Evolutionary conservation across 2,797 vertebrate genomes (phyloP), one percentile per base, ranked within the genome.

Genomic region (Platyrinchus mystaceus): DNA sequence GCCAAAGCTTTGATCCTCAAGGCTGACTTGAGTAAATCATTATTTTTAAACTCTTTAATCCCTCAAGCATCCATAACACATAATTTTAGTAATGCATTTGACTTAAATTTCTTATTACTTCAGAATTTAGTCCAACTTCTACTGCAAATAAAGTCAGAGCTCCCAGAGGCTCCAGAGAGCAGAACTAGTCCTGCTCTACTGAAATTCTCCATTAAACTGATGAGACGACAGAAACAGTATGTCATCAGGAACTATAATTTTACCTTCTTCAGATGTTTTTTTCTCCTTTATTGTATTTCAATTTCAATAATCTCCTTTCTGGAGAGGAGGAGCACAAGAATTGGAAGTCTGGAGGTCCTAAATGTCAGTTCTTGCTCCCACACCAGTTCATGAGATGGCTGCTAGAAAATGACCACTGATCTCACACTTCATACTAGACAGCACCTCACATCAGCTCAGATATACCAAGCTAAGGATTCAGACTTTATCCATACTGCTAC

Each of bases 1-100:
- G 90, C 43, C 93, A 92, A 93, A 88, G 85, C 85, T 96, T 91
- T 96, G 83, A 94, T 94, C 69, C 93, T 96, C 89, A 85, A 92
- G 94, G 87, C 89, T 93, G 84, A 74, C 83, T 95, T 78, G 43
- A 94, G 66, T 68, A 96, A 96, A 94, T 89, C 69, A 83, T 95
- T 84, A 87, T 83, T 96, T 94, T 88, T 78, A 74, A 91, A 94
- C 36, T 78, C 76, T 88, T 87, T 78, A 96, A 94, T 93, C 91
- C 91, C 85, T 93, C 50, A 78, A 93, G 90, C 62, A 94, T 86
- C 81, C 28, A 9, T 55, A 90, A 87, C 47, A 87, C 68, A 83
- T 80, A 84, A 91, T 91, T 95, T 86, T 62, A 79, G 91, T 27
- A 93, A 92, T 58, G 56, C 49, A 47, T 83, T 96, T 89, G 64